Evolutionary conservation across 2,888 invertebrate species (phyloP).

Genomic region (Maniola hyperantus): DNA sequence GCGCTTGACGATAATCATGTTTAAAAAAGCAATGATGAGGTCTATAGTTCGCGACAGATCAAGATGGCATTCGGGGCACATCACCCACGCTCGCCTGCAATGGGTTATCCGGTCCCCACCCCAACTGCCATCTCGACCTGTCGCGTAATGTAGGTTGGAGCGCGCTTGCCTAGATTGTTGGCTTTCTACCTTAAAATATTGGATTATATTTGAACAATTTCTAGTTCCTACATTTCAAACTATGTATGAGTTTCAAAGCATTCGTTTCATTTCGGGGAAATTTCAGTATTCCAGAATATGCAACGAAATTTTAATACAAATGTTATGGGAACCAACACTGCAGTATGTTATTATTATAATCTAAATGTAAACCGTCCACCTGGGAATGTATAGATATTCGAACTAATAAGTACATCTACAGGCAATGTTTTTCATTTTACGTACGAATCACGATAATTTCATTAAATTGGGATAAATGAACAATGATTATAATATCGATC

Average conservation of each 20-base stretch:
- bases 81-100: too few relatives aligned
- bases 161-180: too few relatives aligned
- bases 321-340: constrained; percentile 2
- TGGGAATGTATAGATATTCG: constrained; percentile 11
- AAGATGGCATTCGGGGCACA: too few relatives aligned
- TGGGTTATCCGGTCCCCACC: too few relatives aligned
- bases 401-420: background rate
- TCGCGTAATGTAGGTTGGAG: too few relatives aligned
- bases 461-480: too few relatives aligned
- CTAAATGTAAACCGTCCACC: constrained; percentile 5
- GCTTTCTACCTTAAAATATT: background rate
- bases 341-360: constrained; percentile 1
- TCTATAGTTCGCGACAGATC: too few relatives aligned
- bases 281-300: background rate
- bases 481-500: too few relatives aligned
- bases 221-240: constrained; percentile 5
- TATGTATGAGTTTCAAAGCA: background rate
- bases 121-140: too few relatives aligned
- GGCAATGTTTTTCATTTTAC: background rate
- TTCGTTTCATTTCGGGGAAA: constrained; percentile 12
- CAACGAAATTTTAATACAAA: constrained; percentile 6
- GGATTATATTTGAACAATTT: constrained; percentile 11
- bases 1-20: too few relatives aligned
- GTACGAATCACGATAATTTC: too few relatives aligned
- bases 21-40: too few relatives aligned